A percentile compares a stretch with the other conserved stretches of the same genome.
phyloP scores from a whole-genome alignment of 2,888 invertebrate genomes.

The Petrolisthes manimaculis region DNA sequence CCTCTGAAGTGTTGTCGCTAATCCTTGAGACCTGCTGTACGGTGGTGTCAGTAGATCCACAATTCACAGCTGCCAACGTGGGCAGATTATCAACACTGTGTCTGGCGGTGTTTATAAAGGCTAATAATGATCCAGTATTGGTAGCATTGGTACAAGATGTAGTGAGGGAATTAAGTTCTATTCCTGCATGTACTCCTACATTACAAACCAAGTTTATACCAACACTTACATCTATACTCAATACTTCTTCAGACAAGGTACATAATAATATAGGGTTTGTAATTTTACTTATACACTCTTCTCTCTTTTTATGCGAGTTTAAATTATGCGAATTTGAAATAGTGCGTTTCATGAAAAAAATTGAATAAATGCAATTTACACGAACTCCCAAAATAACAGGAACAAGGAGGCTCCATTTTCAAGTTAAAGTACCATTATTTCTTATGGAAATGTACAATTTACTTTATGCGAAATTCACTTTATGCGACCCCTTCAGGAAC shows the following conservation, averaged over 20 bases:
- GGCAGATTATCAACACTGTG: constrained; percentile 77
- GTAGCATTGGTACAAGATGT: constrained; percentile 77
- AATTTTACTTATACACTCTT: background rate
- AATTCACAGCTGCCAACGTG: constrained; percentile 77
- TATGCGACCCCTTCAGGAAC: too few species aligned
- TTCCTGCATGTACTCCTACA: constrained; percentile 74
- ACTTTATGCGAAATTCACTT: too few species aligned
- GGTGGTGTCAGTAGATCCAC: constrained; percentile 73
- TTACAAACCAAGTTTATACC: constrained; percentile 78
- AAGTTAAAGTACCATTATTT: too few species aligned
- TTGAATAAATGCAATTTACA: too few species aligned
- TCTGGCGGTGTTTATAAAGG: constrained; percentile 79
- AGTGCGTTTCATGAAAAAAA: too few species aligned
- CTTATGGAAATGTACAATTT: too few species aligned
- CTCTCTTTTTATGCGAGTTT: too few species aligned
- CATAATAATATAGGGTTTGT: constrained; percentile 30
- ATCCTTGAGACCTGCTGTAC: constrained; percentile 74
- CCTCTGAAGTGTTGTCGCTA: constrained; percentile 65
- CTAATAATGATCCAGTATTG: constrained; percentile 74
- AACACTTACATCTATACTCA: constrained; percentile 76
- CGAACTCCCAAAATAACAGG: too few species aligned
- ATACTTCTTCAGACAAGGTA: constrained; percentile 71
- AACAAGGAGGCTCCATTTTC: too few species aligned
- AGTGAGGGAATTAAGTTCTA: constrained; percentile 76
- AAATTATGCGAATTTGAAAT: too few species aligned